Base-by-base conservation (phyloP, 2,888 invertebrate species). In the Ochropleura leucogaster region DNA sequence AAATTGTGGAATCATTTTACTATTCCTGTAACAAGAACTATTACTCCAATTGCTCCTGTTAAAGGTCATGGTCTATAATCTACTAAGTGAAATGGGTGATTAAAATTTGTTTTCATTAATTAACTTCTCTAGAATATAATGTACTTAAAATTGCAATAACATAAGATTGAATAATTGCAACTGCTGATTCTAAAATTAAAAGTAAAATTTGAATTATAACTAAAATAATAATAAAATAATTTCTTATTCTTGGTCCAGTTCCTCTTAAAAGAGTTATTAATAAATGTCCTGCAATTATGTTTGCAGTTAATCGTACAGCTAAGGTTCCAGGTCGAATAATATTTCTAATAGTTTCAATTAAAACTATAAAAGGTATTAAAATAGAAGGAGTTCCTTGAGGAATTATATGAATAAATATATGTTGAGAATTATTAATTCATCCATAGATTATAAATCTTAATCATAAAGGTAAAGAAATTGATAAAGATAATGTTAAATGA, bases 291-390 rank as follows among this genome's bases (percentile, higher is more conserved):
- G 98, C 97, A 96, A 98, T 97, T 97, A 98, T 98, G 96, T 98
- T 98, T n/a, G 98, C 98, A 8, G 97, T 97, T 95, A 98, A 90
- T 83, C 98, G 98, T 76, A 98, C 97, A 0, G 97, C 97, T 95
- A 98, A 93, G 5, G 98, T 98, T 92, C 97, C 95, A 0, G 98
- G 97, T 16, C 97, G 97, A 93, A 98, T 98, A 84, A 97, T 87
- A 95, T 98, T 98, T 88, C 98, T 98, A 94, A 97, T 97, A 55
- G 97, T 97, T 97, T 98, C 98, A 97, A 98, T 98, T 93, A 97
- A 92, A 10, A 98, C 97, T 96, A 98, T 97, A 95, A 98, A 98
- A 47, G 97, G 97, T 95, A 98, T 97, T 89, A 98, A 87, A 87
- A 97, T 87, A 9, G 88, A 78, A 0, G 98, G 98, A 0, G 97